A percentile compares a stretch with the other conserved stretches of the same genome.
These are phyloP conservation scores for Catharus fuscescens DNA, from an alignment of 2,113 vertebrate species.

Conservation along the genomic window DNA sequence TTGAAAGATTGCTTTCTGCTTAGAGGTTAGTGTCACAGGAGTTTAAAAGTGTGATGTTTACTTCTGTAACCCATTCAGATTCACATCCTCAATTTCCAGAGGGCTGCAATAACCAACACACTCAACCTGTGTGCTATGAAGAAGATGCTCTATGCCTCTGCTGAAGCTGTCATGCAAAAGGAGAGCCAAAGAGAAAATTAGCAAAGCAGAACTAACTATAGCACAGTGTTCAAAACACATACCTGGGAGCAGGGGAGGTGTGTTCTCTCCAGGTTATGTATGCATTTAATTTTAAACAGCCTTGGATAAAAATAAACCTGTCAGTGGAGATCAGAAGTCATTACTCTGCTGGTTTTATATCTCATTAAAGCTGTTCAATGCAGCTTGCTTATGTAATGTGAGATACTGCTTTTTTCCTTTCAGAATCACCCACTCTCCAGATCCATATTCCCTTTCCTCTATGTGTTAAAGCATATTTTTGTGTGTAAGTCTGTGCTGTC, in stretches of 20 bases:
- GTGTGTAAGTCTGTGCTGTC: background rate
- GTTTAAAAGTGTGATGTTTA: background rate
- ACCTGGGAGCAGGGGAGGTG: background rate
- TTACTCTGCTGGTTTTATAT: conserved; percentile 4
- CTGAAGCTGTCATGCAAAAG: background rate
- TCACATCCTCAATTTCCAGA: background rate
- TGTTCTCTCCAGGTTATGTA: conserved; percentile 8
- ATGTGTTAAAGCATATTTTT: background rate
- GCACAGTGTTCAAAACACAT: background rate
- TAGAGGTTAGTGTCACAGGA: background rate
- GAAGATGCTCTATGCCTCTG: background rate
- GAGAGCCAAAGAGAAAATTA: background rate
- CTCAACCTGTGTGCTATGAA: fast-evolving
- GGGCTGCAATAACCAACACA: background rate
- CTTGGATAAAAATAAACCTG: conserved; percentile 35
- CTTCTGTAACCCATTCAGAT: background rate
- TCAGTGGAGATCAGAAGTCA: background rate
- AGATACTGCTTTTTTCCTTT: background rate
- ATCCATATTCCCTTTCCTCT: background rate
- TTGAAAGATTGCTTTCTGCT: background rate
- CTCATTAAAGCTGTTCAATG: background rate
- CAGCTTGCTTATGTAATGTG: background rate
- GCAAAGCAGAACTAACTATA: background rate
- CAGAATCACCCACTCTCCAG: background rate
- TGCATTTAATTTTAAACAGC: conserved; percentile 16